phyloP scores from a whole-genome alignment of 37 sponge, comb jelly and placozoan species.

The Halichondria panicea region DNA sequence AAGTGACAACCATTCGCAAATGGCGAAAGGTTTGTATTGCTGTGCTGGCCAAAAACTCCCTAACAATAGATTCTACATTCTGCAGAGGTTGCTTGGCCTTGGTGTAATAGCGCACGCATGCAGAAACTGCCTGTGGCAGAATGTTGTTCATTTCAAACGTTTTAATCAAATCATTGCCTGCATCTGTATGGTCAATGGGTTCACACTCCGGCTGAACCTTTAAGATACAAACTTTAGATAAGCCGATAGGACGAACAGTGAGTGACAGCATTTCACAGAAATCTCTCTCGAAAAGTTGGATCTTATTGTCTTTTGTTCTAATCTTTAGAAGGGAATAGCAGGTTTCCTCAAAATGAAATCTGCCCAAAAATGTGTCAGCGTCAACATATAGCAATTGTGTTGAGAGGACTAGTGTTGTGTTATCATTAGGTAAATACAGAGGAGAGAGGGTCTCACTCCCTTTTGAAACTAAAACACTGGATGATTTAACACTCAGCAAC shows the following conservation, averaged over 20 bases:
- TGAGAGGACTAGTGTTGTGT: neutral
- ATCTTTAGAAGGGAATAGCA: neutral
- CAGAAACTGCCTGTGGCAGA: no score
- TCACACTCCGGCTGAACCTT: slow-evolving; percentile 1
- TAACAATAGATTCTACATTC: no score
- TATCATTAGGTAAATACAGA: slow-evolving; percentile 21
- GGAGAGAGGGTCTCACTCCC: slow-evolving; percentile 20
- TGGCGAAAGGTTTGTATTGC: slow-evolving; percentile 2
- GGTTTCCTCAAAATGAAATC: neutral
- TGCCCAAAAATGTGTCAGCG: slow-evolving; percentile 9
- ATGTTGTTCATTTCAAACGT: no score
- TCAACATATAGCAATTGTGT: slow-evolving; percentile 31
- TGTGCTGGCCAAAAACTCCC: slow-evolving; percentile 1
- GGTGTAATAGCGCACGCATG: no score
- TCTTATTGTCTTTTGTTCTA: neutral
- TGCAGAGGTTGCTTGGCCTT: no score
- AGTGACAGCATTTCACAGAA: slow-evolving; percentile 18
- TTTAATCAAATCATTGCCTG: no score
- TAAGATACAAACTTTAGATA: slow-evolving; percentile 4
- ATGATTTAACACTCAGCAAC: neutral
- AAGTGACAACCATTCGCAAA: slow-evolving; percentile 1
- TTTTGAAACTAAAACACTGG: no score
- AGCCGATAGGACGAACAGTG: slow-evolving; percentile 5
- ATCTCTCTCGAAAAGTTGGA: neutral
- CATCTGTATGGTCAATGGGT: neutral